Percentiles rank a stretch among this genome's conserved stretches.
These are phyloP conservation scores for Pseudoatta argentina DNA, from an alignment of 1,140 invertebrate species.

Conservation along the genomic window DNA sequence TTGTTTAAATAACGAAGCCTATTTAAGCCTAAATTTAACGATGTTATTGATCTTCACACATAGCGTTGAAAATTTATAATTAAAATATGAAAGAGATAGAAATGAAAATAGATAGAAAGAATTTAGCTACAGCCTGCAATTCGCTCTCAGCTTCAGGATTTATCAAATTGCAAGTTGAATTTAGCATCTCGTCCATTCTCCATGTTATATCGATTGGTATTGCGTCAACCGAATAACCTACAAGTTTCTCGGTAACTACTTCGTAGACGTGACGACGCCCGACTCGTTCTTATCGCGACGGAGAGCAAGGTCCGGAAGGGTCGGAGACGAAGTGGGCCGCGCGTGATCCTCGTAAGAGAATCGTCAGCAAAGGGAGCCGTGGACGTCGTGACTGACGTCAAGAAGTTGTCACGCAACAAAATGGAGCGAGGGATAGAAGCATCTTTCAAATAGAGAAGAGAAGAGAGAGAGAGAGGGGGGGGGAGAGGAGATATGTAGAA, in stretches of 20 bases:
- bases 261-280: conserved; percentile 13
- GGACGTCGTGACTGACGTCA: conserved; percentile 54
- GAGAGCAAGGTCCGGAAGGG: conserved; percentile 13
- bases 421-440: not conserved
- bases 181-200: not conserved
- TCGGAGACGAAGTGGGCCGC: conserved; percentile 49
- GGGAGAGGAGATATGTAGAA: not conserved
- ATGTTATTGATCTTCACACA: not conserved
- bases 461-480: not conserved
- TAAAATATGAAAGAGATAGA: not conserved
- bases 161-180: not conserved
- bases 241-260: conserved; percentile 6
- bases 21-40: no score
- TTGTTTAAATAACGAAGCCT: not conserved
- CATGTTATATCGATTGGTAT: not conserved
- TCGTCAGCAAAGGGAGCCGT: conserved; percentile 38
- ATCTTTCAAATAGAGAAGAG: conserved; percentile 27
- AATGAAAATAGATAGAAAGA: not conserved
- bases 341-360: conserved; percentile 61
- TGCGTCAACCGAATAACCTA: conserved; percentile 9
- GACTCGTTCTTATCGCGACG: not conserved
- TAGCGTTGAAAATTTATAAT: not conserved
- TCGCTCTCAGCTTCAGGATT: not conserved
- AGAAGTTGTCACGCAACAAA: conserved; percentile 25
- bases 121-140: not conserved